Percentiles rank a stretch among this genome's conserved stretches.
These are phyloP conservation scores for Vireo altiloquus DNA, from an alignment of 2,113 vertebrate genomes.

Conservation along the genomic window DNA sequence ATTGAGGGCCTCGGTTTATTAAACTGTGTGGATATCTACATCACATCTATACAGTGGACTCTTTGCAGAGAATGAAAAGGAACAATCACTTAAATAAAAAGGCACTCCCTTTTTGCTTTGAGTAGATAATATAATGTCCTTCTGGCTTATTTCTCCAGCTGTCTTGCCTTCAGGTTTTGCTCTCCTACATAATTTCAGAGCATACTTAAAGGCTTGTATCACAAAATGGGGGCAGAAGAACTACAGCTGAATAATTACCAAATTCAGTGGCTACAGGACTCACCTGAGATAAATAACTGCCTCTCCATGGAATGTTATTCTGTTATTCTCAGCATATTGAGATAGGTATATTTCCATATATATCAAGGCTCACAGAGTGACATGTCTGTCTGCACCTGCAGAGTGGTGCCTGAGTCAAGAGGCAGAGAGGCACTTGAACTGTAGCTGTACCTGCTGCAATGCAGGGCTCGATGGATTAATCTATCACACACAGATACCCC, in stretches of 20 bases:
- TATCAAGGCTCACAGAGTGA: neutral
- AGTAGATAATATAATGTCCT: neutral
- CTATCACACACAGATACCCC: neutral
- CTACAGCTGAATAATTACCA: neutral
- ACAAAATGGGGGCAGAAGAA: neutral
- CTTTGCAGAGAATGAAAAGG: neutral
- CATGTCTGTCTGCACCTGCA: neutral
- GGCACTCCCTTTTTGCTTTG: neutral
- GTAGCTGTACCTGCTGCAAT: neutral
- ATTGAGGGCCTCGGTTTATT: neutral
- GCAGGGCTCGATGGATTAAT: rapidly evolving
- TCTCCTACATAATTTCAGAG: neutral
- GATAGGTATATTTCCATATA: neutral
- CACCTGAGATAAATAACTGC: neutral
- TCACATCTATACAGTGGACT: neutral
- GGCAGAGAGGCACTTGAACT: neutral
- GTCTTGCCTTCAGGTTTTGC: neutral
- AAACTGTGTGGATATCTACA: neutral
- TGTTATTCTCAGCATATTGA: neutral
- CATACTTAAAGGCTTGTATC: neutral
- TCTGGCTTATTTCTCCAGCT: neutral
- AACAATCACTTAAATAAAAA: neutral
- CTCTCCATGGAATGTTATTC: neutral
- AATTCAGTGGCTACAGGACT: neutral
- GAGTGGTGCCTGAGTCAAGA: neutral